Base-by-base conservation (phyloP, 2,113 vertebrate genomes). In the Hippocampus abdominalis region DNA sequence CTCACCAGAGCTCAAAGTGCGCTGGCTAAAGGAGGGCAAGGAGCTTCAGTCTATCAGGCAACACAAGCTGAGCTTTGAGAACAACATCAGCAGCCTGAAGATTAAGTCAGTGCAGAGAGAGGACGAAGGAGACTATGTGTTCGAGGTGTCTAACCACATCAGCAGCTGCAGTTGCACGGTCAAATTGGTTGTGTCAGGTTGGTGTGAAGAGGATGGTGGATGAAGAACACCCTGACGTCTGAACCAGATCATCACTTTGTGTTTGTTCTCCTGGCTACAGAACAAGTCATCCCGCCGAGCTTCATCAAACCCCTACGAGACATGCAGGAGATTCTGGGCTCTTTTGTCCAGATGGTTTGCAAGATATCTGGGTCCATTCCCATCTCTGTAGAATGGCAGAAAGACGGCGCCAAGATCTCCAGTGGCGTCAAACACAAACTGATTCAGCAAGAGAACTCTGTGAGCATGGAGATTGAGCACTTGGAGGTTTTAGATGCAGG, bases 331-430 rank as follows among this genome's bases (percentile, higher is more conserved):
- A 59, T 96, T 81, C 56, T 96, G 71, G 95, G 95, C 67, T 94
- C 95, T 71, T 95, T 94, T 87, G 86, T 97, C 69, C 93, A 93
- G 76, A 94, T 99, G 86, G 94, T 94, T 66, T 97, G 95, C 82
- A 98, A 95, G 88, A 93, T 96, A 81, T 95, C 95, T 69, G 97
- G 96, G 29, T 99, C 97, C 42, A 93, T 95, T n/a, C 97, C 96
- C 6, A 94, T 99, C 78, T 90, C 81, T 83, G 95, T 96, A 81
- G 95, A 96, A 69, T 99, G 97, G 97, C 93, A 93, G 82, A 98
- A 98, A 84, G 95, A 99, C 67, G 94, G 94, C 25, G 91, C 89
- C 82, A 94, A 93, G 88, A 91, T 99, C 84, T 87, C 92, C 32
- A 95, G 94, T 71, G 95, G 93, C 75, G 91, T 94, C 75, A 98